Percentiles rank a stretch among this genome's conserved stretches.
These are phyloP conservation scores for Drosophila albomicans DNA, from an alignment of 1,140 invertebrate species.

Conservation along the genomic window DNA sequence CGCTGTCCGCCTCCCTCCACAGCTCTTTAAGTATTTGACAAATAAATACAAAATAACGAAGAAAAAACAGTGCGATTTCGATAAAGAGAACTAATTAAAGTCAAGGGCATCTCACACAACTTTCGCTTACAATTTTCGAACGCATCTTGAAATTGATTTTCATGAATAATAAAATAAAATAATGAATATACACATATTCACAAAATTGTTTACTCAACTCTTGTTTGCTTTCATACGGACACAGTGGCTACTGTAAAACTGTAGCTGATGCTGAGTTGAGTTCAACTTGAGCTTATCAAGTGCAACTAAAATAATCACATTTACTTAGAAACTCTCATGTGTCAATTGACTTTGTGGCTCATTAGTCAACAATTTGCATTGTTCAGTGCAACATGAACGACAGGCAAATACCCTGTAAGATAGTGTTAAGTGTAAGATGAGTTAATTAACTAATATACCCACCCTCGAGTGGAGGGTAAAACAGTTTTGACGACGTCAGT, in stretches of 20 bases:
- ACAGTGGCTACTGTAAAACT: slow-evolving; percentile 16
- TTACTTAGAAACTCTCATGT: slow-evolving; percentile 25
- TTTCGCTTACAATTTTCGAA: slow-evolving; percentile 35
- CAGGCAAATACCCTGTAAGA: slow-evolving; percentile 1
- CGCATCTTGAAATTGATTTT: slow-evolving; percentile 1
- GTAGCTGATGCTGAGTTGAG: background rate
- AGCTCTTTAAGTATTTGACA: slow-evolving; percentile 32
- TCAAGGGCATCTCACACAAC: slow-evolving; percentile 51
- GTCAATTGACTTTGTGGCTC: slow-evolving; percentile 34
- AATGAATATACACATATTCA: background rate
- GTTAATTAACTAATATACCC: background rate
- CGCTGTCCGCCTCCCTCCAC: slow-evolving; percentile 1
- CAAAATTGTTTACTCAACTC: background rate
- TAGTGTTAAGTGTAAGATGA: background rate
- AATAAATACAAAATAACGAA: slow-evolving; percentile 29
- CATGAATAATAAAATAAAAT: background rate
- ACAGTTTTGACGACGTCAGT: slow-evolving; percentile 57
- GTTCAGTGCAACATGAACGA: background rate
- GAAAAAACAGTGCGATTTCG: slow-evolving; percentile 34
- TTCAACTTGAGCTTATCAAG: slow-evolving; percentile 27
- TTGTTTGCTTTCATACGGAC: background rate
- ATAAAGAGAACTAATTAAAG: slow-evolving; percentile 64
- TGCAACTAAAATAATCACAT: slow-evolving; percentile 45
- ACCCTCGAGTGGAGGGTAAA: background rate
- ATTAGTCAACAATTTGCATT: slow-evolving; percentile 64